Evolutionary conservation across 2,113 vertebrate species (phyloP).

Genomic region (Microtus oregoni): DNA sequence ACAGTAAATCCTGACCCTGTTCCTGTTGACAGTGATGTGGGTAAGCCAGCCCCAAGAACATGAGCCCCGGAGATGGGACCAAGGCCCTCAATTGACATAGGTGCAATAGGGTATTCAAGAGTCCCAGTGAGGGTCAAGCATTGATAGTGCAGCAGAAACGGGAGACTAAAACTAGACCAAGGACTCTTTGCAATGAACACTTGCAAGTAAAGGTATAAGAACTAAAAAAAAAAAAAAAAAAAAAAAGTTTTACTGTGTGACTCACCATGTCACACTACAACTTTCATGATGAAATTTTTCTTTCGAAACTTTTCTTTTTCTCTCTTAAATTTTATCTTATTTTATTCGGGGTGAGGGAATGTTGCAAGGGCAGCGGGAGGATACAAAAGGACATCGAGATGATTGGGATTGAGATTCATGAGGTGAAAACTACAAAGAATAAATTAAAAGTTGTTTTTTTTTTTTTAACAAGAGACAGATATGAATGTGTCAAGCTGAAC

Average conservation of each 20-base stretch:
- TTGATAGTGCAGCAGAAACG: background rate
- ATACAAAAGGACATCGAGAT: background rate
- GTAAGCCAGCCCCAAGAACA: background rate
- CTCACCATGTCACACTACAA: background rate
- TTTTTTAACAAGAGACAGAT: background rate
- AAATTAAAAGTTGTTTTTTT: background rate
- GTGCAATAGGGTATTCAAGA: background rate
- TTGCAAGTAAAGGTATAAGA: background rate
- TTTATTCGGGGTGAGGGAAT: background rate
- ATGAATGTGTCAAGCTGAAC: background rate
- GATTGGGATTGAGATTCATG: background rate
- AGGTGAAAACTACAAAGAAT: background rate
- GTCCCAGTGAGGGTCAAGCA: background rate
- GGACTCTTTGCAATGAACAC: background rate
- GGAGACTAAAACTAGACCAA: background rate
- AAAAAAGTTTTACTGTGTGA: background rate
- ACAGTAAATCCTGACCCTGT: background rate
- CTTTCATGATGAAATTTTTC: background rate
- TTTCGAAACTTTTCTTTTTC: background rate
- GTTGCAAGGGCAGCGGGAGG: background rate
- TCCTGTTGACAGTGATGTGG: background rate
- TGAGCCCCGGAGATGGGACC: background rate
- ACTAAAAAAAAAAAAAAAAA: fast-evolving
- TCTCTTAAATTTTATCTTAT: background rate
- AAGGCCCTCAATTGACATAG: background rate